Evolutionary conservation across 2,888 invertebrate genomes (phyloP), one percentile per base, ranked within the genome.

Genomic region (Lasioglossum leucozonium): DNA sequence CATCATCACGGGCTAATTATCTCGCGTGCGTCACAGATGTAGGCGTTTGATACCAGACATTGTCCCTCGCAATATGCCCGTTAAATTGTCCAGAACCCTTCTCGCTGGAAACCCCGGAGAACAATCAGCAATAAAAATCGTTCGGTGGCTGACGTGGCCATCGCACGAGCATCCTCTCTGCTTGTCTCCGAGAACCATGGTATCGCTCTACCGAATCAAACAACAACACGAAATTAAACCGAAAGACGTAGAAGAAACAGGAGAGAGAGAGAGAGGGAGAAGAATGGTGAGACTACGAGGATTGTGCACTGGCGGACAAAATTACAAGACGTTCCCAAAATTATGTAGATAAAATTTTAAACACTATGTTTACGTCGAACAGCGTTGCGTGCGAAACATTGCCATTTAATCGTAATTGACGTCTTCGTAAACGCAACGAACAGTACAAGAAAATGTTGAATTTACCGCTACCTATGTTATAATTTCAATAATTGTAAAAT

Each of bases 161-260:
- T 2, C 6, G 62, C 62, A 6, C 30, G 62, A 62, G 26, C 62
- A 62, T 62, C 62, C 62, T 62, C 62, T 62, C 30, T 18, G 30
- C 30, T 62, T 8, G 62, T 62, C 62, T 62, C 30, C 2, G 62
- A 30, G 62, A 18, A 62, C 6, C 62, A 18, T n/a, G 67, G 26
- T 80, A 80, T 80, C 80, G 74, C 71, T 74, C 26, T 26, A 71
- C 47, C 74, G 44, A 75, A 80, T 82, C 82, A 47, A 58, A 37
- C 78, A 37, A 78, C 73, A 55, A 74, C 55, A 26, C 55, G 22
- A 26, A 75, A 42, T 18, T 55, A 62, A 44, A 30, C 42, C 40
- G 51, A 44, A 44, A 26, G 69, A 26, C 58, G 26, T n/a, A 13
- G 44, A 13, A 26, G 13, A 26, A 13, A 26, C n/a, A n/a, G n/a